Evolutionary conservation across 2,797 vertebrate genomes (phyloP), one percentile per base, ranked within the genome.

Genomic region (Lacerta agilis): DNA sequence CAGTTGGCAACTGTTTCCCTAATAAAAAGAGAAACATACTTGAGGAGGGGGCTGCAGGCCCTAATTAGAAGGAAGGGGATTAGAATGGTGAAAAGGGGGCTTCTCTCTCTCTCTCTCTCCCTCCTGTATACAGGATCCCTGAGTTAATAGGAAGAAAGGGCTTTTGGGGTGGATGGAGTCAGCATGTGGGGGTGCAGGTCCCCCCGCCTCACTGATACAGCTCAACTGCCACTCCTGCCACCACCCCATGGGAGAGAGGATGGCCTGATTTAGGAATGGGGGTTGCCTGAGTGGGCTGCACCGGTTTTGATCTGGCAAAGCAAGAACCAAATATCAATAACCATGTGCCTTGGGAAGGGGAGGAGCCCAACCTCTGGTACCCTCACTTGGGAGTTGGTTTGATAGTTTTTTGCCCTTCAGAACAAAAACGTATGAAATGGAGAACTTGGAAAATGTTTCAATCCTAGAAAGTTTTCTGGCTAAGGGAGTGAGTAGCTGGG

Each of bases 21-120:
- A 86, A 89, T 89, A 89, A 81, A 89, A 89, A 89, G 88, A 89
- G 84, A 89, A 89, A 89, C 88, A 89, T 85, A 89, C 88, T 89
- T 89, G 83, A 86, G 83, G 88, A 82, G 88, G 88, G 83, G 83
- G 78, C 79, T 86, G 83, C 76, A 89, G 88, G 73, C 88, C 79
- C 79, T 89, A 89, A 89, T 89, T 89, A 86, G 88, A 79, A 85
- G 79, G 83, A 89, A 86, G 88, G 71, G 78, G 88, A 89, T 89
- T 89, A 89, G 88, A 89, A 86, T 58, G 82, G 88, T 89, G 83
- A 89, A 89, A 89, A 76, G 78, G 71, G 72, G 78, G n/a, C 58
- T 89, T 82, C 61, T 75, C 66, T 85, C 69, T 89, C 15, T 81
- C 83, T 72, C 88, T 75, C 66, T 85, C 69, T 89, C 17, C 81